Conservation (phyloP, 2,113 vertebrate genomes). For the Enhydra lutris region DNA sequence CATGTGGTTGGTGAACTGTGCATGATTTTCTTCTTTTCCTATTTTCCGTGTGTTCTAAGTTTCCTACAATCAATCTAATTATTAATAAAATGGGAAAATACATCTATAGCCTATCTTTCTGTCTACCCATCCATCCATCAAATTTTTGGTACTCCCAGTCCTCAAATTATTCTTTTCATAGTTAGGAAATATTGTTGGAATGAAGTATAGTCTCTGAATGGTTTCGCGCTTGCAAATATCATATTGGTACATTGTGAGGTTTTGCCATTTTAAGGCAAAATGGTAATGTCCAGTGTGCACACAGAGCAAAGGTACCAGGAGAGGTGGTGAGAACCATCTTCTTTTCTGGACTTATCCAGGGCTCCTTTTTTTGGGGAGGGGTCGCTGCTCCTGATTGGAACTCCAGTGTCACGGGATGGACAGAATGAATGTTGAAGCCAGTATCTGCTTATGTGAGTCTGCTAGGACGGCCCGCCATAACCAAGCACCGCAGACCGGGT, state of each 20-base stretch:
- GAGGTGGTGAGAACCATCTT: not conserved
- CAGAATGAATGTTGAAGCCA: not conserved
- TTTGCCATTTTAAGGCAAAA: not conserved
- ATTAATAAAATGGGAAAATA: not conserved
- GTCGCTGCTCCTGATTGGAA: not conserved
- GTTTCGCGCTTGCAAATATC: not conserved
- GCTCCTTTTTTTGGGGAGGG: not conserved
- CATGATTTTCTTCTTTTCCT: not conserved
- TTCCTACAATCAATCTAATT: not conserved
- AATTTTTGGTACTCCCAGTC: not conserved
- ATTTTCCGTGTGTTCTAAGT: not conserved
- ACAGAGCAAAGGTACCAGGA: not conserved
- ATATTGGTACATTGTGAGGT: not conserved
- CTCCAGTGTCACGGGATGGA: fast-evolving
- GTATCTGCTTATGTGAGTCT: not conserved
- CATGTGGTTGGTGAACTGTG: not conserved
- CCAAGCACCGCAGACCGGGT: not conserved
- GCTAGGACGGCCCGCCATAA: not conserved
- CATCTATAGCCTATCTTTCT: not conserved
- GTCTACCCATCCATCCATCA: not conserved
- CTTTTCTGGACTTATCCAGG: not conserved
- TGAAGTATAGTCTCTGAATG: not conserved
- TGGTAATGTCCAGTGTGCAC: too few species aligned
- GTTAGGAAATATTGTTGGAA: not conserved
- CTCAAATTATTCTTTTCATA: not conserved